Percentiles rank a stretch among this genome's conserved stretches.
phyloP scores from a whole-genome alignment of 2,113 vertebrate species.

The Protomyctophum bolini region DNA sequence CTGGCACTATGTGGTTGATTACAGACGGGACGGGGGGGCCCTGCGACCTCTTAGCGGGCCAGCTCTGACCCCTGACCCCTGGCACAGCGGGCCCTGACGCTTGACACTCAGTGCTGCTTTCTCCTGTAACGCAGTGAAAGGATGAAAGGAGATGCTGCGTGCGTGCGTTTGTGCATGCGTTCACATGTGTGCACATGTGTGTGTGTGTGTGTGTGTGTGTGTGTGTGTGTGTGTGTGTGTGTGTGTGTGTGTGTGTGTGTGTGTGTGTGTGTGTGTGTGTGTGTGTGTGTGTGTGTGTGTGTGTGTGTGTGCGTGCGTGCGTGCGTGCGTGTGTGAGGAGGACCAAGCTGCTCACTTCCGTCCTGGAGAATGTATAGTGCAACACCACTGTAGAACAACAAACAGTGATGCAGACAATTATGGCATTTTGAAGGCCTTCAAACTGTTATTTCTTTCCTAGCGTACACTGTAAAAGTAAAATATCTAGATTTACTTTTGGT shows the following conservation, averaged over 20 bases:
- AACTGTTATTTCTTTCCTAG: no score
- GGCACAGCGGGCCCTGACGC: constrained; percentile 58
- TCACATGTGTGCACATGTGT: no score
- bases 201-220: no score
- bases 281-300: constrained; percentile 11
- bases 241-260: not conserved
- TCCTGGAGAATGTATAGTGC: constrained; percentile 49
- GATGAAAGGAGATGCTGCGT: constrained; percentile 64
- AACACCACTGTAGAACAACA: constrained; percentile 9
- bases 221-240: constrained; percentile 3
- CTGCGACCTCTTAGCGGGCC: constrained; percentile 67
- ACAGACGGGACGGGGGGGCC: constrained; percentile 62
- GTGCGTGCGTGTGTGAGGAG: constrained; percentile 27
- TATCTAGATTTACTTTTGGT: no score
- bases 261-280: not conserved
- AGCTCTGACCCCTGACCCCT: constrained; percentile 61
- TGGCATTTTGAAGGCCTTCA: no score
- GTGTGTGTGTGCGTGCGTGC: constrained; percentile 1
- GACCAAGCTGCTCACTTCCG: constrained; percentile 56
- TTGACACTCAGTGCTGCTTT: constrained; percentile 55
- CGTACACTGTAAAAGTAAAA: no score
- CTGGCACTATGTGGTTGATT: constrained; percentile 71
- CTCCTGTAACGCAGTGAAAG: constrained; percentile 62
- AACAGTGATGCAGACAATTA: constrained; percentile 16
- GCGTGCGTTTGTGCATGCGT: constrained; percentile 5